A percentile compares a stretch with the other conserved stretches of the same genome.
Conservation (phyloP, 1,140 invertebrate genomes). For the Theocolax elegans region DNA sequence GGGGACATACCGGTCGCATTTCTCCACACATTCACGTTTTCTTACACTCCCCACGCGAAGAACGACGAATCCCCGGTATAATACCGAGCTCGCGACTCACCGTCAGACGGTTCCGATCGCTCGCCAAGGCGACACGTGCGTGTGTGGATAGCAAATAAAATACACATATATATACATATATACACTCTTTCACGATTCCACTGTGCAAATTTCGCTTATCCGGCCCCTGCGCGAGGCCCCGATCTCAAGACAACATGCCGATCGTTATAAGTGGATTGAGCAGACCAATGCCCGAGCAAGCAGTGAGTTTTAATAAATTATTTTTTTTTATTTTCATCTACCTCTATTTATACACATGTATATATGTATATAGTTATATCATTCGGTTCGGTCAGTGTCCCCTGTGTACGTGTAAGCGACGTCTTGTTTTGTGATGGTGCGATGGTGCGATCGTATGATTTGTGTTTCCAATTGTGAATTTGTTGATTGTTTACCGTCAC, state of each 20-base stretch:
- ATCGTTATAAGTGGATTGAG: constrained; percentile 21
- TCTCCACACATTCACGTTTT: neutral
- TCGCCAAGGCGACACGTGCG: neutral
- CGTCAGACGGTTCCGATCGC: constrained; percentile 30
- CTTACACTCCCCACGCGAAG: neutral
- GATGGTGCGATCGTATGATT: no score
- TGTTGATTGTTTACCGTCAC: no score
- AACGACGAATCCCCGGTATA: neutral
- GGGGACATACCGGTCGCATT: neutral
- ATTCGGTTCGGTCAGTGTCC: no score
- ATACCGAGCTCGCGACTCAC: neutral
- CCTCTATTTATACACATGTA: no score
- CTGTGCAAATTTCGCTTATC: neutral
- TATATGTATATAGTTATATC: no score
- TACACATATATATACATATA: no score
- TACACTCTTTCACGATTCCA: no score
- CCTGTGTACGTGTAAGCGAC: no score
- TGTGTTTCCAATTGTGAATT: no score
- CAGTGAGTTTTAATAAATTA: constrained; percentile 22
- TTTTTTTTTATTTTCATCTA: no score
- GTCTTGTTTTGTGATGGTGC: no score
- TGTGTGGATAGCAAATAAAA: no score
- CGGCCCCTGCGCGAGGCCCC: neutral
- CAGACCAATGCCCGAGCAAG: neutral
- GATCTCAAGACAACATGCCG: constrained; percentile 31